phyloP scores from a whole-genome alignment of 2,113 vertebrate species.

The Gorilla gorilla region DNA sequence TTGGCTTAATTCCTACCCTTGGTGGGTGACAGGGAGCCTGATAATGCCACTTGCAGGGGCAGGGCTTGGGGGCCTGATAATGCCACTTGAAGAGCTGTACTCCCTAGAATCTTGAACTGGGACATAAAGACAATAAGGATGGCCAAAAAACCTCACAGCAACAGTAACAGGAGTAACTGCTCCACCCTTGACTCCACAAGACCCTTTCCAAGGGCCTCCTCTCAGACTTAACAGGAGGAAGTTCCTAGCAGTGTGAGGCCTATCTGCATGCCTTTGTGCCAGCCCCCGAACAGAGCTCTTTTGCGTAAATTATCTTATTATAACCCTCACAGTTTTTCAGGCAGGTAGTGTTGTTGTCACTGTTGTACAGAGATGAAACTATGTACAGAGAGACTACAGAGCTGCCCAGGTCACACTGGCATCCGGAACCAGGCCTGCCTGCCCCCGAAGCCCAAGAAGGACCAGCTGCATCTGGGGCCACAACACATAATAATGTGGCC shows the following conservation, averaged over 20 bases:
- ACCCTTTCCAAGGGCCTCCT: not conserved
- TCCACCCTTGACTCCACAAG: rapidly evolving
- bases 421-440: not conserved
- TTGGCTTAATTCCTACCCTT: not conserved
- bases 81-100: not conserved
- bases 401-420: not conserved
- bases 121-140: not conserved
- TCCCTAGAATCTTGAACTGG: not conserved
- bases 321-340: not conserved
- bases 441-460: not conserved
- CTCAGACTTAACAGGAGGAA: not conserved
- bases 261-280: rapidly evolving
- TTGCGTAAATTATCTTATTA: rapidly evolving
- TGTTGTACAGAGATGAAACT: not conserved
- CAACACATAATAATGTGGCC: not conserved
- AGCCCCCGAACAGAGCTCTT: not conserved
- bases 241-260: not conserved
- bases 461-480: rapidly evolving
- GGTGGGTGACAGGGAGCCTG: not conserved
- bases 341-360: rapidly evolving
- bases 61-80: not conserved
- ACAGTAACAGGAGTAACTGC: too few species aligned
- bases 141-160: not conserved
- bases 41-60: not conserved
- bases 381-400: not conserved